phyloP scores from a whole-genome alignment of 2,888 invertebrate genomes.

The Bimastos eiseni region DNA sequence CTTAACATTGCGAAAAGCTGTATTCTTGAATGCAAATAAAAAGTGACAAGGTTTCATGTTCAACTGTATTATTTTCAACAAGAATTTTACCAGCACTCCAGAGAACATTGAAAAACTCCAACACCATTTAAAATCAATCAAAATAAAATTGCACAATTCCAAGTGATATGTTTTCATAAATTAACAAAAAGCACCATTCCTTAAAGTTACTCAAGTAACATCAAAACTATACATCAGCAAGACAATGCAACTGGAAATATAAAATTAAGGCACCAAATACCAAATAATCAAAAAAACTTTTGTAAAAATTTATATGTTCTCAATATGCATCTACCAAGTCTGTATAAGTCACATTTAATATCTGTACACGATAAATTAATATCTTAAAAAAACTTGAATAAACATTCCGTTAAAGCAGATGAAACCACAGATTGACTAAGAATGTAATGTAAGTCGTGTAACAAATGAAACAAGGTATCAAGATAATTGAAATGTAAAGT shows the following conservation, averaged over 20 bases:
- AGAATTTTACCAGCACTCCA: neutral
- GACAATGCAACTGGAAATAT: neutral
- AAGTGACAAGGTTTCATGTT: neutral
- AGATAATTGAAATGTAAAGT: neutral
- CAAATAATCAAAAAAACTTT: neutral
- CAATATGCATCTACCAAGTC: constrained; percentile 1
- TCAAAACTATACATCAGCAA: neutral
- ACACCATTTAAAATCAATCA: neutral
- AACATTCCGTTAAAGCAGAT: neutral
- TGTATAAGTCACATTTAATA: neutral
- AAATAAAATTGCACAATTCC: neutral
- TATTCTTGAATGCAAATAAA: neutral
- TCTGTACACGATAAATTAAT: neutral
- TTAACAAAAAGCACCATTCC: neutral
- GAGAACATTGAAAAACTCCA: neutral
- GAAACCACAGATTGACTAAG: neutral
- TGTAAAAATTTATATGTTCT: neutral
- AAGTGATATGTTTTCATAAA: neutral
- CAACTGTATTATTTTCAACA: constrained; percentile 3
- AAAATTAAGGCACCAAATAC: constrained; percentile 13
- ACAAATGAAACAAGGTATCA: neutral
- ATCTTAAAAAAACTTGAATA: neutral
- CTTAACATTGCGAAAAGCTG: neutral
- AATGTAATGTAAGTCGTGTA: neutral
- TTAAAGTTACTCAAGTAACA: neutral